phyloP scores from a whole-genome alignment of 2,113 vertebrate species.

The Sander lucioperca region DNA sequence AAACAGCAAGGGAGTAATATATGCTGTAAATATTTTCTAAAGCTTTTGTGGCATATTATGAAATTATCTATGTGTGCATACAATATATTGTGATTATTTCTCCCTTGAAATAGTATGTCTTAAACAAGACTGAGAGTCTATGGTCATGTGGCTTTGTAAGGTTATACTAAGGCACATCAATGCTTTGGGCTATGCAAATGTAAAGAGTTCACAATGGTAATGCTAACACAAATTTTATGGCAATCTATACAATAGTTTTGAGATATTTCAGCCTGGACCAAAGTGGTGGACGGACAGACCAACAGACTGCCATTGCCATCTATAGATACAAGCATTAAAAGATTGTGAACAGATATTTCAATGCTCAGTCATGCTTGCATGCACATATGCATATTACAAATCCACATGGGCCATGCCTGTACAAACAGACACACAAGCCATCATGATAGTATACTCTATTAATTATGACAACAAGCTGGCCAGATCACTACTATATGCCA shows the following conservation, averaged over 20 bases:
- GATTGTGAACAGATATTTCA: background rate
- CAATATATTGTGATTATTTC: background rate
- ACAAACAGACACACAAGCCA: slow-evolving; percentile 22
- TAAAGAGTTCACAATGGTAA: background rate
- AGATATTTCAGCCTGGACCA: background rate
- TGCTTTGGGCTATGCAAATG: background rate
- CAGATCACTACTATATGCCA: slow-evolving; percentile 13
- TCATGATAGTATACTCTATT: background rate
- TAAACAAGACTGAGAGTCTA: too few species aligned
- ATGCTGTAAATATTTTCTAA: background rate
- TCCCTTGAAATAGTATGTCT: background rate
- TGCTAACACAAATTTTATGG: background rate
- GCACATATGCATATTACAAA: background rate
- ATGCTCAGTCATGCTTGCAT: slow-evolving; percentile 1
- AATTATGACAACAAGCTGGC: background rate
- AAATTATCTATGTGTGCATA: background rate
- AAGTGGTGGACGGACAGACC: background rate
- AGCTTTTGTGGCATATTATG: background rate
- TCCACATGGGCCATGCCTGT: background rate
- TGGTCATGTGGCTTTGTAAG: too few species aligned
- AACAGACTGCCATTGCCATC: background rate
- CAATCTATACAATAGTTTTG: background rate
- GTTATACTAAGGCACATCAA: background rate
- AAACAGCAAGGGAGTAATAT: background rate
- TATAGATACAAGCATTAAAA: background rate